These are phyloP conservation scores for Aphodius granarius DNA, from an alignment of 2,888 invertebrate genomes.

Conservation along the genomic window DNA sequence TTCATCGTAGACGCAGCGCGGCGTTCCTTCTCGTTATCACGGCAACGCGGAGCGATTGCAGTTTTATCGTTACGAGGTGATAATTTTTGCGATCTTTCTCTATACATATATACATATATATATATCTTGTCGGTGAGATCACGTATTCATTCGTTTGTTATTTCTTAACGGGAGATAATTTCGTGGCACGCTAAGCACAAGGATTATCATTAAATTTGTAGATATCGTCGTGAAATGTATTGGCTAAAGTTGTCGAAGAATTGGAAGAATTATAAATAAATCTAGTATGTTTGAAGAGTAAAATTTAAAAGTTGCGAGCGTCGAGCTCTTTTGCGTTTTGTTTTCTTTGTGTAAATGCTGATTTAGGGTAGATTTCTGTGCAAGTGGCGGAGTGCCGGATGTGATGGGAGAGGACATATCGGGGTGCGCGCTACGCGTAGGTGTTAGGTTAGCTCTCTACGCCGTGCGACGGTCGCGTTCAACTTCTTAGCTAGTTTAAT, in stretches of 20 bases:
- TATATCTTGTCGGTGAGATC: neutral
- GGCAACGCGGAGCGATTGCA: slow-evolving; percentile 41
- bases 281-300: slow-evolving; percentile 10
- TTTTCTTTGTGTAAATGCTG: slow-evolving; percentile 33
- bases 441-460: slow-evolving; percentile 46
- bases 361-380: slow-evolving; percentile 36
- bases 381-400: slow-evolving; percentile 37
- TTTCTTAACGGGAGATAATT: neutral
- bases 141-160: neutral
- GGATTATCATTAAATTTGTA: neutral
- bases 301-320: slow-evolving; percentile 1
- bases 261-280: too few species aligned
- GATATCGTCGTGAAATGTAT: neutral
- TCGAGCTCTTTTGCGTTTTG: slow-evolving; percentile 14
- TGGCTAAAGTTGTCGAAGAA: slow-evolving; percentile 10
- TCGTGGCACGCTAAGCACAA: slow-evolving; percentile 6
- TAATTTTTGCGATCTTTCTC: slow-evolving; percentile 34
- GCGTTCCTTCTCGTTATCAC: slow-evolving; percentile 14
- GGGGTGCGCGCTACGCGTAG: neutral
- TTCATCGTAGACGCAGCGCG: slow-evolving; percentile 13
- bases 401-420: neutral
- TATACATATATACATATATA: neutral
- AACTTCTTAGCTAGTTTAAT: slow-evolving; percentile 43
- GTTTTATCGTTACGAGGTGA: slow-evolving; percentile 52
- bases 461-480: slow-evolving; percentile 37